Base-by-base conservation (phyloP, 2,888 invertebrate genomes). In the Thyatira batis region DNA sequence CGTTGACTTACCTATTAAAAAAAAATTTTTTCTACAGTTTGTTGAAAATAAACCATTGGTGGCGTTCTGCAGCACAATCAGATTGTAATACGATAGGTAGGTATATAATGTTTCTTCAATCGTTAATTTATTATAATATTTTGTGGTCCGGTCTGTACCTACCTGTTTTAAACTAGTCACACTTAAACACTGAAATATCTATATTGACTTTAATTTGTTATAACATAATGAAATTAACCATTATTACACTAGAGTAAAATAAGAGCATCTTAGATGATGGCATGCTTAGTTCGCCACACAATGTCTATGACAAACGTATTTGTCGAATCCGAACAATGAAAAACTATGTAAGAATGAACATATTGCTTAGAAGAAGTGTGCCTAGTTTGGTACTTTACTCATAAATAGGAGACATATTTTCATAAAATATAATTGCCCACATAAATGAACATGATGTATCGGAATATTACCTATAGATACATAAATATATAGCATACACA, bases 381-480 rank as follows among this genome's bases (percentile, higher is more conserved):
- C 17, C 39, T 39, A 39, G 39, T 39, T 39, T 39, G 13, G 39
- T 39, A 39, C 17, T 39, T 39, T 39, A 39, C 17, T 67, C 67
- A 61, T 63, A 76, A 76, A 75, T 78, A 90, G 92, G 92, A 92
- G 92, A 92, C 92, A 92, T 92, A 92, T 91, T 91, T 91, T 91
- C 68, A 69, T 69, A 76, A 82, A 84, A 78, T 75, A 81, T 82
- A 76, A 89, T 91, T 91, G 92, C 92, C 91, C 92, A 91, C 91
- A 89, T 84, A 80, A 74, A 73, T 75, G 68, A 68, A 71, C 67
- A 56, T 59, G 68, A 60, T 60, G 64, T 60, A 65, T 65, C 67
- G 50, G 61, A 61, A 69, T 62, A 51, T 60, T 65, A 65, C 61
- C 48, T 57, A 62, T 55, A 50, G 55, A n/a, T 55, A 55, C 63